phyloP scores from a whole-genome alignment of 1,140 invertebrate species.

The Lanistes nyassanus region DNA sequence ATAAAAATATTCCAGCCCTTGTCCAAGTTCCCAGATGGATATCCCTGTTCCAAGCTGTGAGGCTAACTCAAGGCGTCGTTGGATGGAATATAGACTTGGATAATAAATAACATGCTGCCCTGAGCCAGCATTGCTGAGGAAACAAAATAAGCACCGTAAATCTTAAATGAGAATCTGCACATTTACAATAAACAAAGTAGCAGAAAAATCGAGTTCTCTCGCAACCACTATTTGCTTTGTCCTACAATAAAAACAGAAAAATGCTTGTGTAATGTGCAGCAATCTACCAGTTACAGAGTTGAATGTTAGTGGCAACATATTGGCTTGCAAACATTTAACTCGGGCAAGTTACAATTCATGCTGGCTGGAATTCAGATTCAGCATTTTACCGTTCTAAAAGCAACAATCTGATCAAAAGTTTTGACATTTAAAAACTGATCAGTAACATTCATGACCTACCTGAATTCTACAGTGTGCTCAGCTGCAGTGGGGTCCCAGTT shows the following conservation, averaged over 20 bases:
- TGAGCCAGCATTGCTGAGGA: conserved; percentile 68
- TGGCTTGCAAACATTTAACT: no score
- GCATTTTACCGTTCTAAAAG: no score
- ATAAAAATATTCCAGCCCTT: conserved; percentile 95
- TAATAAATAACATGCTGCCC: conserved; percentile 81
- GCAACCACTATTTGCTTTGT: no score
- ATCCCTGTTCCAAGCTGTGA: conserved; percentile 83
- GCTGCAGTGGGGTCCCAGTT: conserved; percentile 80
- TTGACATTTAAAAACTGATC: background rate
- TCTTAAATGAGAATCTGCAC: background rate
- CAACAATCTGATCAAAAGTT: background rate
- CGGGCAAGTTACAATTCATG: no score
- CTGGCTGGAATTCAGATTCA: no score
- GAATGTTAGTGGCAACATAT: no score
- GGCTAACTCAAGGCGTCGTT: conserved; percentile 82
- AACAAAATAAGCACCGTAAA: background rate
- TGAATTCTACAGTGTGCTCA: conserved; percentile 89
- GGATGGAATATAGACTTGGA: conserved; percentile 87
- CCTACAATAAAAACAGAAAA: background rate
- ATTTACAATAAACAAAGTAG: background rate
- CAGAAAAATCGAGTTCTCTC: background rate
- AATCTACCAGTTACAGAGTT: background rate
- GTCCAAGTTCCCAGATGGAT: conserved; percentile 95
- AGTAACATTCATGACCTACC: conserved; percentile 71
- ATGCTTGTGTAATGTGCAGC: background rate